These are phyloP conservation scores for Agonopterix alstromeriana DNA, from an alignment of 2,888 invertebrate genomes.

Conservation along the genomic window DNA sequence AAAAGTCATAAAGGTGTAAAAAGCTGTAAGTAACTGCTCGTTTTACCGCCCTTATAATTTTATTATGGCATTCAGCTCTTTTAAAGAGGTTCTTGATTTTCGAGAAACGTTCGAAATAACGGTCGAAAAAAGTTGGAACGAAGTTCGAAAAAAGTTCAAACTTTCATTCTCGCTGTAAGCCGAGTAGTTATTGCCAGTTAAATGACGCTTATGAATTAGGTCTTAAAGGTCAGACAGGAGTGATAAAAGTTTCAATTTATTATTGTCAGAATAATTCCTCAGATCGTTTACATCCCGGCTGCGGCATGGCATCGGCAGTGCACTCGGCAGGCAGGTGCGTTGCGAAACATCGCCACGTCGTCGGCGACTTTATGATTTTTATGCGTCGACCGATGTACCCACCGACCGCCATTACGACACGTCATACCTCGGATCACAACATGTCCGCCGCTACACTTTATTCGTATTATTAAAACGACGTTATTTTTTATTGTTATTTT, in stretches of 20 bases:
- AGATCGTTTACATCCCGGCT: constrained; percentile 5
- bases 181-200: not conserved
- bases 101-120: too few species aligned
- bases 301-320: constrained; percentile 2
- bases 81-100: too few species aligned
- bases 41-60: too few species aligned
- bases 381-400: constrained; percentile 29
- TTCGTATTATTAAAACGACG: too few species aligned
- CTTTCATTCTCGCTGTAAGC: too few species aligned
- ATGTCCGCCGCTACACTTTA: constrained; percentile 31
- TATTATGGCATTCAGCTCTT: too few species aligned
- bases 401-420: constrained; percentile 56
- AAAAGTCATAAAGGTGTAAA: too few species aligned
- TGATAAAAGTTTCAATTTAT: constrained; percentile 1
- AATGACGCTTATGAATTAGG: not conserved
- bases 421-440: constrained; percentile 39
- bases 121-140: too few species aligned
- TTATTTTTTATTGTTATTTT: constrained; percentile 12
- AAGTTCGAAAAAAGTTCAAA: too few species aligned
- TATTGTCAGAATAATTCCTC: constrained; percentile 4
- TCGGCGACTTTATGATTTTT: constrained; percentile 56
- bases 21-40: too few species aligned
- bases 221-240: not conserved
- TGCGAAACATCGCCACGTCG: constrained; percentile 38
- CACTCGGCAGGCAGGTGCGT: constrained; percentile 41